Conservation (phyloP, 1,140 invertebrate genomes). For the Aphis craccivora region DNA sequence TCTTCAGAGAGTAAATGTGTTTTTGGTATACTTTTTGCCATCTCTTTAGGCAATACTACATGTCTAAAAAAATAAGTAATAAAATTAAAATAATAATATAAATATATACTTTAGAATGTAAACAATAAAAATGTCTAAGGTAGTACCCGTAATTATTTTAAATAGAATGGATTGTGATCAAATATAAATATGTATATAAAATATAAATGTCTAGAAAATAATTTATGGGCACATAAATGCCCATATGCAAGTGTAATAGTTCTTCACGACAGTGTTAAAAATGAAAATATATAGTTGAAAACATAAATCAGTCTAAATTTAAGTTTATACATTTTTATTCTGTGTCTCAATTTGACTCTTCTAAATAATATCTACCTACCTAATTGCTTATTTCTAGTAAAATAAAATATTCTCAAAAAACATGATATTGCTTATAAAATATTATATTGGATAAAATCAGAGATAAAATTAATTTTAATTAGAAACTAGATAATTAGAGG, state of each 20-base stretch:
- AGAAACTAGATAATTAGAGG: neutral
- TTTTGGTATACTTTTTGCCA: conserved; percentile 88
- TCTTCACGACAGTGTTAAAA: neutral
- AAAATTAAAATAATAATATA: conserved; percentile 28
- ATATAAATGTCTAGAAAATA: no score
- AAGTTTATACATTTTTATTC: no score
- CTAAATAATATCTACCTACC: no score
- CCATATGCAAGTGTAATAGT: neutral
- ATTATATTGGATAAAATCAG: neutral
- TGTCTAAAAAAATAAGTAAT: conserved; percentile 73
- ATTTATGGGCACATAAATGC: neutral
- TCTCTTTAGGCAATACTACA: conserved; percentile 89
- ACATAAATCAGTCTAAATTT: no score
- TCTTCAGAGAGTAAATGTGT: conserved; percentile 89
- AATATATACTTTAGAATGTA: neutral
- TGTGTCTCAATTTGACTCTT: no score
- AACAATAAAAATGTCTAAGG: no score
- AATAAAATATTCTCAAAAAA: no score
- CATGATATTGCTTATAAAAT: neutral
- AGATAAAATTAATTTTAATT: neutral
- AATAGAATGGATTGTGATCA: neutral
- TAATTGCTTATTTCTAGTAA: no score
- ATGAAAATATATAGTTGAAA: neutral
- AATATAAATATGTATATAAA: neutral
- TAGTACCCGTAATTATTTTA: neutral